Evolutionary conservation across 2,113 vertebrate genomes (phyloP).

Genomic region (Serilophus lunatus): DNA sequence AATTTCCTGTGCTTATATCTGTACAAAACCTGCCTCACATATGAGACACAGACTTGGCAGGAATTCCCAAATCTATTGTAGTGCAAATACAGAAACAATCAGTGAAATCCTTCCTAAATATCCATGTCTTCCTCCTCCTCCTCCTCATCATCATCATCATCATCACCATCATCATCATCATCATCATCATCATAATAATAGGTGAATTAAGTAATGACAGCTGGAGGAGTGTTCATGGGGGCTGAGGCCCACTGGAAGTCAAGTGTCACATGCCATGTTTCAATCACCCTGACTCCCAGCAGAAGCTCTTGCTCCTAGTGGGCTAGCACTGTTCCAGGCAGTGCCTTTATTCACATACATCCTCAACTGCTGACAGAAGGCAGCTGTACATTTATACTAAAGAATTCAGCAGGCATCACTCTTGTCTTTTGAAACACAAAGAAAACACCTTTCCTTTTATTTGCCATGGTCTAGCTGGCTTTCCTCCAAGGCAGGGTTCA

Average conservation of each 20-base stretch:
- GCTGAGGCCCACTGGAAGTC: neutral
- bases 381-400: neutral
- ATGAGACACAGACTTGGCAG: neutral
- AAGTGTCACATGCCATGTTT: neutral
- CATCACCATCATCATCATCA: no score
- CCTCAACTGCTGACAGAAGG: neutral
- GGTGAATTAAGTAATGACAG: neutral
- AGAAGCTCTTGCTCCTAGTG: accelerated
- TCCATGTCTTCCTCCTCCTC: neutral
- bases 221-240: neutral
- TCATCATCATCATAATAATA: neutral
- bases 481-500: neutral
- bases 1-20: neutral
- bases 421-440: neutral
- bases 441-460: neutral
- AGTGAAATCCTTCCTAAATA: neutral
- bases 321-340: neutral
- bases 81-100: neutral
- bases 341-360: neutral
- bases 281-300: accelerated
- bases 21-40: neutral
- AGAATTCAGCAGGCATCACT: neutral
- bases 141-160: no score
- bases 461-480: neutral
- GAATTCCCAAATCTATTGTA: neutral